Percentiles rank a stretch among this genome's conserved stretches.
These are phyloP conservation scores for Orchestes rusci DNA, from an alignment of 2,888 invertebrate species.

Conservation along the genomic window DNA sequence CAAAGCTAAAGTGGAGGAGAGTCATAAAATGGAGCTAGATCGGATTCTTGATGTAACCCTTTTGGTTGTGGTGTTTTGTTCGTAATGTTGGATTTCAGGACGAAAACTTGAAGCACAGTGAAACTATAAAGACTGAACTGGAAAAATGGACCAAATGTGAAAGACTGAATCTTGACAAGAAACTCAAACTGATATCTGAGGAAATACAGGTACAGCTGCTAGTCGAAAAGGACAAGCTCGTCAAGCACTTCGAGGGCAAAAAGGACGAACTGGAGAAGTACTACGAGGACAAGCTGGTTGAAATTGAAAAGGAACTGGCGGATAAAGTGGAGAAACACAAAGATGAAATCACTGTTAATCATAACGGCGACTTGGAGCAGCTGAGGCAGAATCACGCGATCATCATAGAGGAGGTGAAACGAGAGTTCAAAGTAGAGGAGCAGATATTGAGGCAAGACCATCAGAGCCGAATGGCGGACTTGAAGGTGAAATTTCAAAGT, in stretches of 20 bases:
- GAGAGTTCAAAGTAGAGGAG: conserved; percentile 62
- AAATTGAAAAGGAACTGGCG: conserved; percentile 49
- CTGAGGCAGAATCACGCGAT: conserved; percentile 53
- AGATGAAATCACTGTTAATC: conserved; percentile 49
- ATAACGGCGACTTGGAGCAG: conserved; percentile 49
- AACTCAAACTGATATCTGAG: conserved; percentile 45
- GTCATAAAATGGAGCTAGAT: conserved; percentile 47
- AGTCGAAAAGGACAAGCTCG: conserved; percentile 37
- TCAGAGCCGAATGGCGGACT: conserved; percentile 56
- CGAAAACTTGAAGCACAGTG: conserved; percentile 38
- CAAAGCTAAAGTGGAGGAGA: conserved; percentile 39
- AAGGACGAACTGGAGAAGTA: conserved; percentile 45
- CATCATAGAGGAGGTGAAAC: conserved; percentile 53
- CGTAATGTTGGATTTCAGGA: conserved; percentile 15
- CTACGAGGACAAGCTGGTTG: conserved; percentile 47
- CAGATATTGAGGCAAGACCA: conserved; percentile 61
- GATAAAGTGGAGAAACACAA: conserved; percentile 43
- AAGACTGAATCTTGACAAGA: conserved; percentile 41
- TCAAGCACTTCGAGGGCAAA: conserved; percentile 36
- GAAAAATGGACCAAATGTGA: conserved; percentile 43
- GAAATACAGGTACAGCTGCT: conserved; percentile 38
- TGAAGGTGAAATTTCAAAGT: conserved; percentile 51
- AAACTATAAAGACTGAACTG: conserved; percentile 42
- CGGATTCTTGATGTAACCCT: conserved; percentile 41
- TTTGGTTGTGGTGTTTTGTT: neutral